Percentiles rank a stretch among this genome's conserved stretches.
These are phyloP conservation scores for Dipodomys merriami DNA, from an alignment of 2,113 vertebrate genomes.

Conservation along the genomic window DNA sequence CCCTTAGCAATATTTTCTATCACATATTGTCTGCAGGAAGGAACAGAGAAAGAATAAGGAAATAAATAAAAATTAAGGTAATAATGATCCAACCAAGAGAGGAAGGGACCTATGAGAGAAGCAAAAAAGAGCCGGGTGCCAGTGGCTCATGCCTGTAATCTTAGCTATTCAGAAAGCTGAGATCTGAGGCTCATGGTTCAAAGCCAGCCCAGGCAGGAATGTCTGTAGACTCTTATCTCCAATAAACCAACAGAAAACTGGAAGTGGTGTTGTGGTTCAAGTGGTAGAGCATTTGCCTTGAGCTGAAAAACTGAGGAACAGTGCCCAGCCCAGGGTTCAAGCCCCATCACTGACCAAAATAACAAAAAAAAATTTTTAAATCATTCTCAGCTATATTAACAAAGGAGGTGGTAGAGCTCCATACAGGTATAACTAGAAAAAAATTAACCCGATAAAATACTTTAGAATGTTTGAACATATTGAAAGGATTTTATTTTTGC, in stretches of 20 bases:
- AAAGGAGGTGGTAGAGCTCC: background rate
- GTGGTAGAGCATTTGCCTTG: too few relatives aligned
- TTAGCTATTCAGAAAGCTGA: too few relatives aligned
- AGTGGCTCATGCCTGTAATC: too few relatives aligned
- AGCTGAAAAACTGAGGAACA: too few relatives aligned
- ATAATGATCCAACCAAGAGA: background rate
- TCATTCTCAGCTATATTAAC: background rate
- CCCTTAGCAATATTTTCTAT: background rate
- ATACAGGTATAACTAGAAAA: background rate
- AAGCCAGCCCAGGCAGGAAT: too few relatives aligned
- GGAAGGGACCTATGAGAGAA: background rate
- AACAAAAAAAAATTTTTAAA: background rate
- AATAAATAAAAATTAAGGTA: background rate
- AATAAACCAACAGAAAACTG: too few relatives aligned
- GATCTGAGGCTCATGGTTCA: too few relatives aligned
- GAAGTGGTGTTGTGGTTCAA: too few relatives aligned
- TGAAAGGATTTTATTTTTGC: slow-evolving; percentile 26
- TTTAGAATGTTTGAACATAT: background rate
- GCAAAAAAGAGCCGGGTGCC: background rate
- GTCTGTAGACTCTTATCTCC: too few relatives aligned
- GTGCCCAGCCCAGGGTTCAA: too few relatives aligned
- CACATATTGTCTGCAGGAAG: background rate
- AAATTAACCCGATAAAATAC: slow-evolving; percentile 5
- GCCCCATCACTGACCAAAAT: too few relatives aligned
- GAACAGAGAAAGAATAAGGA: slow-evolving; percentile 4